Evolutionary conservation across 2,888 invertebrate genomes (phyloP), one percentile per base, ranked within the genome.

Genomic region (Blastobasis adustella): DNA sequence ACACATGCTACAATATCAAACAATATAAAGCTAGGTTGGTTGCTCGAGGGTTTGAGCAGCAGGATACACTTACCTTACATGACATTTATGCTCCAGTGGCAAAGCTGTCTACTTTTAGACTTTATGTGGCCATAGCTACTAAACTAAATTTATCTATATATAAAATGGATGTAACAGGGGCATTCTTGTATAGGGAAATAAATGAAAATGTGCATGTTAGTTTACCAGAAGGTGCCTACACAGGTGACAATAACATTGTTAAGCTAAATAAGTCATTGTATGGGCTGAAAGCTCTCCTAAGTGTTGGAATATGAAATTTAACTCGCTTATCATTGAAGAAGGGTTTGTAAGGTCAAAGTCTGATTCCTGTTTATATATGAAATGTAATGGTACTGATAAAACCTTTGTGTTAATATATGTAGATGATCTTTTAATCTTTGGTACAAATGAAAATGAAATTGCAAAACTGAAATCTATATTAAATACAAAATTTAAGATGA

Each of bases 211-310:
- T 61, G 1, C 58, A 52, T 42, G 9, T 61, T 4, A 50, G n/a
- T 36, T 57, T 58, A 42, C 61, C 61, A 47, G 59, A 61, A 42
- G 56, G 57, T 1, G 57, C 54, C 10, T 55, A 54, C 44, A 7
- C 39, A 37, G 46, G 45, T 7, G 37, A 52, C 39, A 50, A 51
- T 43, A 54, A 52, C 43, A 50, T 57, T 46, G 52, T 54, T 37
- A 55, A 57, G 38, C 45, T 58, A 39, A 50, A 56, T 43, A 54
- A 44, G 3, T 56, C 60, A 6, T 43, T 63, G n/a, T 54, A 46
- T 48, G 56, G 58, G 2, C 44, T 61, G 5, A 65, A 61, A 57
- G 53, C 4, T 58, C 58, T 10, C 58, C 56, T 5, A 54, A 54
- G 37, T 56, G n/a, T 46, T 58, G 58, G 56, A 58, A 58, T 47